Percentiles rank a stretch among this genome's conserved stretches.
These are phyloP conservation scores for Hypercompe scribonia DNA, from an alignment of 2,888 invertebrate genomes.

Conservation along the genomic window DNA sequence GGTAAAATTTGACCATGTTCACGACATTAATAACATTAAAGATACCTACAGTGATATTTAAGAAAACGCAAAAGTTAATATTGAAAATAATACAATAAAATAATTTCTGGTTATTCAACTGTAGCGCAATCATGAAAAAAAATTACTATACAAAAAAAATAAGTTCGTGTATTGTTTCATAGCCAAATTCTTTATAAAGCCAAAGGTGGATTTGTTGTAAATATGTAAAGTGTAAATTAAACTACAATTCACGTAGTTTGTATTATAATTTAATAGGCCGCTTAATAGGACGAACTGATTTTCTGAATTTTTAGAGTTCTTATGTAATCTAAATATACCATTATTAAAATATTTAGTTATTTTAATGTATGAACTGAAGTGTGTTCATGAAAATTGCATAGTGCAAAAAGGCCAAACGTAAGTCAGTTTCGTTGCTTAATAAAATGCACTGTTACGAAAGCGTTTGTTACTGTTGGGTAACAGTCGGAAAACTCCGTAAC, in stretches of 20 bases:
- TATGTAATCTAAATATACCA: background rate
- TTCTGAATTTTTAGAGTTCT: background rate
- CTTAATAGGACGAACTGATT: conserved; percentile 8
- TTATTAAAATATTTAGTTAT: background rate
- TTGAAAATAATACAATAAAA: background rate
- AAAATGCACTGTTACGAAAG: conserved; percentile 19
- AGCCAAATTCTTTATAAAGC: conserved; percentile 33
- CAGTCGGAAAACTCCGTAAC: conserved; percentile 14
- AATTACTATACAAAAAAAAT: background rate
- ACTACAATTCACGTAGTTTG: conserved; percentile 23
- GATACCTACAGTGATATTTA: background rate
- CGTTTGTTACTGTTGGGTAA: conserved; percentile 16
- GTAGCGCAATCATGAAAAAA: background rate
- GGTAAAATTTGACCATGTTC: background rate
- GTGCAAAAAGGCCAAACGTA: conserved; percentile 16
- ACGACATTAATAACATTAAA: background rate
- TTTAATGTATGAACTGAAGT: background rate
- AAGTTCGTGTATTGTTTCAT: conserved; percentile 1
- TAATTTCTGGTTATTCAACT: background rate
- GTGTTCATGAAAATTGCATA: conserved; percentile 13
- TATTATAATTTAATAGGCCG: conserved; percentile 16
- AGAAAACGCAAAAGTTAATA: background rate
- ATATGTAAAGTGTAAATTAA: conserved; percentile 51
- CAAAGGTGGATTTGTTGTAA: conserved; percentile 52
- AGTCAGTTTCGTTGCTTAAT: conserved; percentile 20